Conservation (phyloP, 2,888 invertebrate genomes). For the Drosophila quasianomalipes region DNA sequence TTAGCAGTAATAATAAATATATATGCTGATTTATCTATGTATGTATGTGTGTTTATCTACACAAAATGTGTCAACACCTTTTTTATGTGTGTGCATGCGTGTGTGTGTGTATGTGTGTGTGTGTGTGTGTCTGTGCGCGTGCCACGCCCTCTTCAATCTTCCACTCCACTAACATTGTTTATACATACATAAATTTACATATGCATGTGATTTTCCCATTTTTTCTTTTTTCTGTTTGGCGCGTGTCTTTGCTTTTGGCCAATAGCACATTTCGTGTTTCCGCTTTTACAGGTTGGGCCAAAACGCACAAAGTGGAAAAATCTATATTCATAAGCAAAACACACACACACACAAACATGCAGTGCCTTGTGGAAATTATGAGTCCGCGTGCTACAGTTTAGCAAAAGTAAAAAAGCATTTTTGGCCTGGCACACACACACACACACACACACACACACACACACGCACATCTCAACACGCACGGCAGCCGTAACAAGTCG, state of each 20-base stretch:
- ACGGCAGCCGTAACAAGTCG: conserved; percentile 53
- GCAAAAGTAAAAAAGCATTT: conserved; percentile 60
- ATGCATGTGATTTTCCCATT: conserved; percentile 39
- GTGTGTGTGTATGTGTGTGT: neutral
- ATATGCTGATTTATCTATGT: neutral
- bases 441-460: conserved; percentile 9
- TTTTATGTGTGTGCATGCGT: conserved; percentile 16
- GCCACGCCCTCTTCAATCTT: conserved; percentile 54
- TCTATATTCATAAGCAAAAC: conserved; percentile 68
- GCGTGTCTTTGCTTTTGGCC: conserved; percentile 54
- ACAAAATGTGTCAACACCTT: conserved; percentile 76
- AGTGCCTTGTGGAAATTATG: conserved; percentile 27
- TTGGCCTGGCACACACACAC: conserved; percentile 22
- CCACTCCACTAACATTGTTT: conserved; percentile 40
- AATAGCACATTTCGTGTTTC: conserved; percentile 47
- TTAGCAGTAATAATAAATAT: conserved; percentile 61
- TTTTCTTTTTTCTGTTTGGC: conserved; percentile 6
- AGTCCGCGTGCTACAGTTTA: conserved; percentile 33
- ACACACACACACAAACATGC: conserved; percentile 9
- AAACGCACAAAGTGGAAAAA: conserved; percentile 57
- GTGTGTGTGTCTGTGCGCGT: neutral
- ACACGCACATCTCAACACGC: conserved; percentile 14
- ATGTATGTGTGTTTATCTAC: conserved; percentile 29
- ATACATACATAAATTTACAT: conserved; percentile 41
- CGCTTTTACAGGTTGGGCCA: conserved; percentile 27